Evolutionary conservation across 1,140 invertebrate species (phyloP).

Genomic region (Chironomus tepperi): DNA sequence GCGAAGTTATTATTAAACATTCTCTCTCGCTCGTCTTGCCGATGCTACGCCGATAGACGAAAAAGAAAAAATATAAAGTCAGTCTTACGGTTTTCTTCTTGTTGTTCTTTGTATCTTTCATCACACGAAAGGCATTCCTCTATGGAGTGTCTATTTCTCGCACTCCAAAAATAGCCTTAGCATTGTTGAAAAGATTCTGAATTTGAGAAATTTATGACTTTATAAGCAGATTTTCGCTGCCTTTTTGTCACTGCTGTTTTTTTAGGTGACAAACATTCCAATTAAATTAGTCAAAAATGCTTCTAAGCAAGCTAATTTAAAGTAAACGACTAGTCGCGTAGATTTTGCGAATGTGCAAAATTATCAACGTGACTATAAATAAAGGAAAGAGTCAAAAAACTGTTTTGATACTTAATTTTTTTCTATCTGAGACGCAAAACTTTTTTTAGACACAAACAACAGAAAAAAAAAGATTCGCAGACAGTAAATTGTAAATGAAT

Average conservation of each 20-base stretch:
- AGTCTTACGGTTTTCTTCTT: too few relatives aligned
- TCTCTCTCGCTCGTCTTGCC: too few relatives aligned
- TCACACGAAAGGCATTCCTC: not conserved
- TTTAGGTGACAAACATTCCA: not conserved
- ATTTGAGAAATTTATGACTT: slow-evolving; percentile 8
- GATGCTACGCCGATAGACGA: not conserved
- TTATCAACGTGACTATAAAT: not conserved
- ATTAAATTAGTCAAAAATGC: too few relatives aligned
- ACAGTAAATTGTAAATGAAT: not conserved
- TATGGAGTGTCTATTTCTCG: not conserved
- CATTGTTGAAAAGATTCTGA: slow-evolving; percentile 1
- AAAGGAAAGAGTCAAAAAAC: not conserved
- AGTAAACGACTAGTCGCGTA: not conserved
- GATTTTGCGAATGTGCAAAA: not conserved
- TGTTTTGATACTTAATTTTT: not conserved
- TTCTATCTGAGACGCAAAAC: not conserved
- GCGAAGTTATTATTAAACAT: slow-evolving; percentile 3
- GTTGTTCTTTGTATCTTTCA: not conserved
- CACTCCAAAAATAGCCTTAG: not conserved
- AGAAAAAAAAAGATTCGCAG: not conserved
- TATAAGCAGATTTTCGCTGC: not conserved
- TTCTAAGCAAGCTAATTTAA: not conserved
- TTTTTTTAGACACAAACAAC: not conserved
- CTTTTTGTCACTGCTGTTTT: not conserved
- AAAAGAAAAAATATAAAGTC: not conserved